These are phyloP conservation scores for Eidolon helvum DNA, from an alignment of 2,113 vertebrate species.

Conservation along the genomic window DNA sequence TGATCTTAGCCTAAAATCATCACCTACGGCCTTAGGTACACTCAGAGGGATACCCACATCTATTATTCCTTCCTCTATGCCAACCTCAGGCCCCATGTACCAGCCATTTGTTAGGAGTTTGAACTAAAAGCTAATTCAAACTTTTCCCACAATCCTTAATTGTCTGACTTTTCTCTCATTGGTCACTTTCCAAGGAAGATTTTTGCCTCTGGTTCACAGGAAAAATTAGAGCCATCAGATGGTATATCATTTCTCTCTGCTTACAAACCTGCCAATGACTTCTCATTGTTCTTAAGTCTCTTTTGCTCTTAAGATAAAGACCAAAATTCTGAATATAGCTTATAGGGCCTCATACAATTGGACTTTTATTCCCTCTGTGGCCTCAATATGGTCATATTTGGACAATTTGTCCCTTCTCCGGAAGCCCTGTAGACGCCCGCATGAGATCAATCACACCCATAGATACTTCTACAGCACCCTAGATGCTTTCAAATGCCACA, in stretches of 20 bases:
- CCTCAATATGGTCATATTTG: not conserved
- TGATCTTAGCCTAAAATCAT: not conserved
- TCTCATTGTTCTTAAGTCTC: not conserved
- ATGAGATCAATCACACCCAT: not conserved
- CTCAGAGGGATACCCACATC: too few relatives aligned
- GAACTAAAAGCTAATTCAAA: not conserved
- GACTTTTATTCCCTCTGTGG: not conserved
- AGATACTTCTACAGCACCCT: not conserved
- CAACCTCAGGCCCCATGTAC: not conserved
- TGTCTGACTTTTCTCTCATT: not conserved
- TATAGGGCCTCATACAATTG: accelerated
- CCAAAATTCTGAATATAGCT: not conserved
- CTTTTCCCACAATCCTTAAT: not conserved
- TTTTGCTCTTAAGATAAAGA: not conserved
- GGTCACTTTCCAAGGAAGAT: not conserved
- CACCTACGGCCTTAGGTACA: not conserved
- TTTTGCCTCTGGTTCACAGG: not conserved
- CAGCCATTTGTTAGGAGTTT: not conserved
- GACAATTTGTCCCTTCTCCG: not conserved
- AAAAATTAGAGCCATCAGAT: not conserved
- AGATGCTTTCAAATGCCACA: not conserved
- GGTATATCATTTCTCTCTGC: not conserved
- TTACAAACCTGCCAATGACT: not conserved
- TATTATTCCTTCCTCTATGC: not conserved
- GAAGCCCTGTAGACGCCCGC: not conserved